These are phyloP conservation scores for Rotaria sp. DNA, from an alignment of 2,888 invertebrate genomes.

Conservation along the genomic window DNA sequence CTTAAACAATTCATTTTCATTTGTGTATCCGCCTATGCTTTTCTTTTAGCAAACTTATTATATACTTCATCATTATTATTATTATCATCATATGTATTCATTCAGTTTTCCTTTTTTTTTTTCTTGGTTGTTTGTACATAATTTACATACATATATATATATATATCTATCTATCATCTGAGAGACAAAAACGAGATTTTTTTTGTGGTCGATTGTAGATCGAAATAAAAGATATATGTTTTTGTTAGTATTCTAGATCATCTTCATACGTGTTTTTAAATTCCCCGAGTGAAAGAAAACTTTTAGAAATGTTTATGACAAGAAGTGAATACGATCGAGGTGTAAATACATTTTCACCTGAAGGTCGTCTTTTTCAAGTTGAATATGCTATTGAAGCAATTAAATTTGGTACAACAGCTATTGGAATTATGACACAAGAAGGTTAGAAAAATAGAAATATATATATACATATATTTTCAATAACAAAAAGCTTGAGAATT, in stretches of 20 bases:
- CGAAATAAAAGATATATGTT: slow-evolving; percentile 10
- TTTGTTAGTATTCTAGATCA: slow-evolving; percentile 10
- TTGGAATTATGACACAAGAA: slow-evolving; percentile 88
- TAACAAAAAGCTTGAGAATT: too few species aligned
- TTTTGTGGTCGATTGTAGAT: slow-evolving; percentile 13
- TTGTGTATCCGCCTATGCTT: background rate
- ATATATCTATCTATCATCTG: background rate
- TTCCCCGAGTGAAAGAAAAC: background rate
- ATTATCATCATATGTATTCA: background rate
- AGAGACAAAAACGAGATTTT: background rate
- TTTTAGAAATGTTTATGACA: slow-evolving; percentile 78
- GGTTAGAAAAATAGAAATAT: background rate
- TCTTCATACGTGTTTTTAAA: background rate
- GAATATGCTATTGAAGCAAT: slow-evolving; percentile 99
- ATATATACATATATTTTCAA: too few species aligned
- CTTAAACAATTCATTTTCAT: background rate
- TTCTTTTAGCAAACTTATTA: background rate
- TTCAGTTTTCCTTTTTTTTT: background rate
- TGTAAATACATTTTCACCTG: slow-evolving; percentile 98
- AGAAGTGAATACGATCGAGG: slow-evolving; percentile 98
- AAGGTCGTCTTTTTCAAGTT: slow-evolving; percentile 90
- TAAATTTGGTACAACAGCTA: slow-evolving; percentile 91
- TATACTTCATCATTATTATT: background rate
- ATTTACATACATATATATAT: background rate
- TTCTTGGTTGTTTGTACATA: background rate